Conservation (phyloP, 2,797 vertebrate genomes). For the Microcaecilia unicolor region DNA sequence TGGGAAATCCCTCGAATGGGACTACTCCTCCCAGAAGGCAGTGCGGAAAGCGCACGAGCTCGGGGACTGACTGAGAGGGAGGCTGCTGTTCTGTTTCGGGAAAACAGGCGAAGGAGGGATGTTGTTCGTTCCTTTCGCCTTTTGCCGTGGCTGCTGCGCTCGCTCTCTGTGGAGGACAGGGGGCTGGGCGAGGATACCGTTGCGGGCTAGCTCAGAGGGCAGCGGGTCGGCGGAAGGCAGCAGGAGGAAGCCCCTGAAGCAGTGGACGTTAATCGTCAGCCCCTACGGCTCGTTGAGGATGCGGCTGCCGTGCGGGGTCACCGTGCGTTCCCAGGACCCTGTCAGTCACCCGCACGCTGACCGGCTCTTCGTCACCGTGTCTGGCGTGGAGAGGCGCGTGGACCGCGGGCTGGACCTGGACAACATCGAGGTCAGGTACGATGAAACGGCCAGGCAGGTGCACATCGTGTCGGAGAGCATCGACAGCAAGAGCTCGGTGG, state of each 20-base stretch:
- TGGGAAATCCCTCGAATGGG: fast-evolving
- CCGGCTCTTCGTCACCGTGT: conserved; percentile 60
- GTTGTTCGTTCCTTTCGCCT: background rate
- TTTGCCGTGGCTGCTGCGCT: background rate
- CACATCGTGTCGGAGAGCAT: conserved; percentile 40
- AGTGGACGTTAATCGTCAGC: conserved; percentile 62
- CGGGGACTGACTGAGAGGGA: background rate
- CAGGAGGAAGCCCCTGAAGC: conserved; percentile 25
- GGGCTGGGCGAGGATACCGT: background rate
- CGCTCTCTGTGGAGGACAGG: background rate
- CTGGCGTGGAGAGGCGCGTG: conserved; percentile 19
- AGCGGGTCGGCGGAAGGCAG: background rate
- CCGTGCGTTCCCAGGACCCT: conserved; percentile 66
- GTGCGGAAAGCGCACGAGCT: no score
- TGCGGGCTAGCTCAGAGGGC: background rate
- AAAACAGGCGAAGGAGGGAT: background rate
- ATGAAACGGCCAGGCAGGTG: conserved; percentile 57
- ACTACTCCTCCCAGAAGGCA: conserved; percentile 33
- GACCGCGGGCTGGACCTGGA: conserved; percentile 29
- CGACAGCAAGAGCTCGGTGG: conserved; percentile 46
- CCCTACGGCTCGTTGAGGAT: conserved; percentile 67
- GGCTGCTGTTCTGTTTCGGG: no score
- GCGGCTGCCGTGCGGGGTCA: conserved; percentile 64
- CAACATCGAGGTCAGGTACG: conserved; percentile 56
- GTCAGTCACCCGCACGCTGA: conserved; percentile 61